Evolutionary conservation across 2,797 vertebrate genomes (phyloP).

Genomic region (Myotis pilosus): DNA sequence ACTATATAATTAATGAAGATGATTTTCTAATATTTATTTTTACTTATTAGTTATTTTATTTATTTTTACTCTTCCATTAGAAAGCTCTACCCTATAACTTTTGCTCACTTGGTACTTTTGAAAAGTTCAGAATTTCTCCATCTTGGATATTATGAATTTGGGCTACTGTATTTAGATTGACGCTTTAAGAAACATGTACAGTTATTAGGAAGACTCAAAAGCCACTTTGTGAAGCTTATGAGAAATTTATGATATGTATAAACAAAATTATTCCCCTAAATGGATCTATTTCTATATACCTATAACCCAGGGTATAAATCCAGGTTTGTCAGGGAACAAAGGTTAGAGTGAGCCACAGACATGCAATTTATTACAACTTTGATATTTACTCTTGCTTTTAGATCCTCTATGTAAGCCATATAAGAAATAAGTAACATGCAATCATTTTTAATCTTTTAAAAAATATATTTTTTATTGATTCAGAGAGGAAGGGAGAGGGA

Average conservation of each 20-base stretch:
- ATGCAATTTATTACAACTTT: neutral
- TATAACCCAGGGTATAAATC: neutral
- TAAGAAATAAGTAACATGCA: neutral
- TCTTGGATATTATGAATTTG: neutral
- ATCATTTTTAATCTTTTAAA: neutral
- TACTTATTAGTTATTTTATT: neutral
- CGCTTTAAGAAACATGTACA: neutral
- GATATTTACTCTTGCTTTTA: neutral
- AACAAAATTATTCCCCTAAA: neutral
- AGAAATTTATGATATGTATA: neutral
- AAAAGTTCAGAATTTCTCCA: neutral
- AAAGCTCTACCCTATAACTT: neutral
- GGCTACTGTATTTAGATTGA: neutral
- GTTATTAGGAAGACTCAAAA: neutral
- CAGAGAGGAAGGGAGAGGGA: no score
- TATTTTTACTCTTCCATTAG: neutral
- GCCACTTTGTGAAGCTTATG: neutral
- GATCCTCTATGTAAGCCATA: neutral
- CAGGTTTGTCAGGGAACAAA: neutral
- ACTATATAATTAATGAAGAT: neutral
- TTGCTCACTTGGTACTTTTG: neutral
- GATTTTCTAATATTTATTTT: neutral
- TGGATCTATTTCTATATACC: neutral
- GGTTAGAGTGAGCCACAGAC: neutral
- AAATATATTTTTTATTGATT: no score